Conservation (phyloP, 2,113 vertebrate species). For the Chroicocephalus ridibundus region DNA sequence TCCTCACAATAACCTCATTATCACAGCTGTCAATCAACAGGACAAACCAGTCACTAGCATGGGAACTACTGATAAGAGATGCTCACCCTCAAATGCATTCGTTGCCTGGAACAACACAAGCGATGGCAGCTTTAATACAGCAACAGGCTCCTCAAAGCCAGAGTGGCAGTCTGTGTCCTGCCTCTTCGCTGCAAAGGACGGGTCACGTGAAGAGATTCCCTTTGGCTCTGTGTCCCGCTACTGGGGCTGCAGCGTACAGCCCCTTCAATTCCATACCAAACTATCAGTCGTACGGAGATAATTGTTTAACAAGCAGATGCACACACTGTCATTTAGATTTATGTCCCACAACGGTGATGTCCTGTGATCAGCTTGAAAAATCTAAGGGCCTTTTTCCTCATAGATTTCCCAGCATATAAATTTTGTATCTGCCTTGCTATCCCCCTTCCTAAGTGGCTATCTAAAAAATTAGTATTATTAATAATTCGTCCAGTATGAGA, state of each 20-base stretch:
- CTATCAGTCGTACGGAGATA: neutral
- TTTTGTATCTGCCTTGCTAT: neutral
- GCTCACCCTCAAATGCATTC: neutral
- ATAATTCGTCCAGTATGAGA: neutral
- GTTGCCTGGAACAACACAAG: neutral
- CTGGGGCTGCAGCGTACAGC: neutral
- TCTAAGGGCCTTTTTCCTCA: neutral
- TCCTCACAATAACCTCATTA: slow-evolving; percentile 60
- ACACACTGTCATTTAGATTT: neutral
- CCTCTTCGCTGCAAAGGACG: neutral
- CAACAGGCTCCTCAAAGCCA: neutral
- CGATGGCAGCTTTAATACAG: neutral
- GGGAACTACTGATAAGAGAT: neutral
- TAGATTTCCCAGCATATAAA: neutral
- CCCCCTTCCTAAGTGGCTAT: neutral
- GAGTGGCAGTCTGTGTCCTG: neutral
- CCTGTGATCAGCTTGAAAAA: neutral
- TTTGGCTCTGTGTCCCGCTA: neutral
- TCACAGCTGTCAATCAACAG: slow-evolving; percentile 47
- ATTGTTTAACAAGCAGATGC: neutral
- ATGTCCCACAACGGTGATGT: neutral
- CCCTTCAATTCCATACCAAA: neutral
- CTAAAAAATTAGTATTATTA: neutral
- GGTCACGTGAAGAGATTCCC: neutral
- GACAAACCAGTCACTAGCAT: neutral